These are phyloP conservation scores for Allophyes oxyacanthae DNA, from an alignment of 2,888 invertebrate genomes.

Conservation along the genomic window DNA sequence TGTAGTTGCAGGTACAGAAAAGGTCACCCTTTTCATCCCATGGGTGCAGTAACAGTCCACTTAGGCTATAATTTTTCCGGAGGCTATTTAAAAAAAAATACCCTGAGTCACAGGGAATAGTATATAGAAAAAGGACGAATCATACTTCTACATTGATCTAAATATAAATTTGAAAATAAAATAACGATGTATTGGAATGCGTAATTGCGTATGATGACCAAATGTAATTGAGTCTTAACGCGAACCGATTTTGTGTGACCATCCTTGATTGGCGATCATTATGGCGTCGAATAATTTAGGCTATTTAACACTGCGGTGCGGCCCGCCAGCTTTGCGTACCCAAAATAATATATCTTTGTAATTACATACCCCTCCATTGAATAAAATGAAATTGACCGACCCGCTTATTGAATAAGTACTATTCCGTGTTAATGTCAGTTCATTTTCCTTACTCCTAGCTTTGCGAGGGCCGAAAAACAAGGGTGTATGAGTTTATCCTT, in stretches of 20 bases:
- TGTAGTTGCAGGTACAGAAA: too few relatives aligned
- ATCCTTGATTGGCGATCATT: slow-evolving; percentile 47
- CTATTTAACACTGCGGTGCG: slow-evolving; percentile 41
- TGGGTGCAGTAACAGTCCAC: too few relatives aligned
- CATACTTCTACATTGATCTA: too few relatives aligned
- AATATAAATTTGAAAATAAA: too few relatives aligned
- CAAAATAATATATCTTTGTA: slow-evolving; percentile 50
- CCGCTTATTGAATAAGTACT: slow-evolving; percentile 55
- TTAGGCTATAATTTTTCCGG: too few relatives aligned
- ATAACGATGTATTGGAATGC: background rate
- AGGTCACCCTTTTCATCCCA: too few relatives aligned
- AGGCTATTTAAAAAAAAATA: too few relatives aligned
- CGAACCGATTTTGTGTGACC: slow-evolving; percentile 17
- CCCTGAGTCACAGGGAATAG: too few relatives aligned
- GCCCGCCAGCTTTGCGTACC: slow-evolving; percentile 30
- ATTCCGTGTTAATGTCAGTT: slow-evolving; percentile 56
- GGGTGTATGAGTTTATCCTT: slow-evolving; percentile 45
- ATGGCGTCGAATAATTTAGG: slow-evolving; percentile 45
- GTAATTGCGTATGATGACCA: slow-evolving; percentile 3
- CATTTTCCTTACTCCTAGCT: slow-evolving; percentile 48
- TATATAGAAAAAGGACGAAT: too few relatives aligned
- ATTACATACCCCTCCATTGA: slow-evolving; percentile 46
- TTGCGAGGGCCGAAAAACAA: slow-evolving; percentile 38
- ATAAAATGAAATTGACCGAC: slow-evolving; percentile 46
- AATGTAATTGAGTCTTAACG: slow-evolving; percentile 22